Evolutionary conservation across 2,113 vertebrate species (phyloP).

Genomic region (Paradoxurus hermaphroditus): DNA sequence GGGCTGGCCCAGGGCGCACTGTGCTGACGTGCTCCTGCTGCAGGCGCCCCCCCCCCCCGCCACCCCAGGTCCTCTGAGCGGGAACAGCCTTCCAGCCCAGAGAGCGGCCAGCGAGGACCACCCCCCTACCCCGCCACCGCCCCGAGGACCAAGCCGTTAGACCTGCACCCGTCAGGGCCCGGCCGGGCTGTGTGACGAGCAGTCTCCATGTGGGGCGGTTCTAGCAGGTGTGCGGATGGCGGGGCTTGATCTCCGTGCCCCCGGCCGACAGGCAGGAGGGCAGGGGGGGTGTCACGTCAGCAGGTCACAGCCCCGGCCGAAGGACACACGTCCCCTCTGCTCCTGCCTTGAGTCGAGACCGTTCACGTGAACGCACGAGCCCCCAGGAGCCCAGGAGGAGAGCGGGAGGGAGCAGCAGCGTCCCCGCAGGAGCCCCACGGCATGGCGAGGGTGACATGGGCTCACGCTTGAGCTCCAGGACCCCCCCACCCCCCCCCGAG

Average conservation of each 20-base stretch:
- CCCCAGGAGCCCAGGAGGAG: background rate
- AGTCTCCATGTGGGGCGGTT: rapidly evolving
- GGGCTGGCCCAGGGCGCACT: background rate
- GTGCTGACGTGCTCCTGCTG: background rate
- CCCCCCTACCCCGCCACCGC: too few relatives aligned
- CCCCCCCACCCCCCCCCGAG: rapidly evolving
- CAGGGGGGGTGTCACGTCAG: background rate
- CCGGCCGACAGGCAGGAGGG: background rate
- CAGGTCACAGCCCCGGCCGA: background rate
- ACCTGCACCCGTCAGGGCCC: rapidly evolving
- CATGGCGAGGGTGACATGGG: rapidly evolving
- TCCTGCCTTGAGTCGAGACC: background rate
- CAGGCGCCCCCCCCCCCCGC: background rate
- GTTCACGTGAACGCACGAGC: rapidly evolving
- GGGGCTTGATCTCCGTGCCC: background rate
- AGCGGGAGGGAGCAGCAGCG: background rate
- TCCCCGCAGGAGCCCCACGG: background rate
- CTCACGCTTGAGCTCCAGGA: background rate
- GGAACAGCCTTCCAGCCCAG: background rate
- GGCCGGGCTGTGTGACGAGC: rapidly evolving
- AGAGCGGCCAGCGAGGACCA: background rate
- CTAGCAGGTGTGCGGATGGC: rapidly evolving
- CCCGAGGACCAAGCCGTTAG: rapidly evolving
- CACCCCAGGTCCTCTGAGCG: background rate
- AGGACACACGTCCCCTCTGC: background rate